Evolutionary conservation across 2,797 vertebrate genomes (phyloP).

Genomic region (Xiphophorus birchmanni): DNA sequence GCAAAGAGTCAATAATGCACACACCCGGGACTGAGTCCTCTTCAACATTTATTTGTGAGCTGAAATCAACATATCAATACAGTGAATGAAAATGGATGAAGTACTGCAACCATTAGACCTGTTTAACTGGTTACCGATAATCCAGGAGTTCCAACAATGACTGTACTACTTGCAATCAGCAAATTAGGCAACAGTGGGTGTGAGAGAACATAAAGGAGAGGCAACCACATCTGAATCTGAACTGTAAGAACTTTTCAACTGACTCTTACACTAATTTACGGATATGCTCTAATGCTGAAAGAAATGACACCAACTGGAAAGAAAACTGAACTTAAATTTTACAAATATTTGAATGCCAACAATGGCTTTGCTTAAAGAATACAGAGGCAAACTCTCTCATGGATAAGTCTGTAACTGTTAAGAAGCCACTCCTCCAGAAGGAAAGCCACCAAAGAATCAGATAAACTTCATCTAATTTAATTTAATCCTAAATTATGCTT

Average conservation of each 20-base stretch:
- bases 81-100: not conserved
- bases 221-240: slow-evolving; percentile 25
- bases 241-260: not conserved
- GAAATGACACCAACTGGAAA: not conserved
- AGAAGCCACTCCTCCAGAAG: too few relatives aligned
- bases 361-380: too few relatives aligned
- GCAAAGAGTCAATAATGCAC: not conserved
- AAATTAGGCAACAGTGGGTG: slow-evolving; percentile 34
- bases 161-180: not conserved
- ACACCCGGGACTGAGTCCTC: not conserved
- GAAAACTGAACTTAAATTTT: not conserved
- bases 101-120: slow-evolving; percentile 16
- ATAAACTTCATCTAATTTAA: too few relatives aligned
- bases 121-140: slow-evolving; percentile 37
- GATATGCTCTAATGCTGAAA: not conserved
- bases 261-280: not conserved
- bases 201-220: slow-evolving; percentile 36
- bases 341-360: not conserved
- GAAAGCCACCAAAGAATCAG: too few relatives aligned
- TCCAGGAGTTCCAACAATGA: slow-evolving; percentile 6
- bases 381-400: not conserved
- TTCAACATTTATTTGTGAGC: not conserved
- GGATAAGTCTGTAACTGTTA: not conserved
- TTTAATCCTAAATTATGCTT: not conserved
- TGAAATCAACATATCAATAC: slow-evolving; percentile 7